phyloP scores from a whole-genome alignment of 1,140 invertebrate species.

The Drosophila ohnishii region DNA sequence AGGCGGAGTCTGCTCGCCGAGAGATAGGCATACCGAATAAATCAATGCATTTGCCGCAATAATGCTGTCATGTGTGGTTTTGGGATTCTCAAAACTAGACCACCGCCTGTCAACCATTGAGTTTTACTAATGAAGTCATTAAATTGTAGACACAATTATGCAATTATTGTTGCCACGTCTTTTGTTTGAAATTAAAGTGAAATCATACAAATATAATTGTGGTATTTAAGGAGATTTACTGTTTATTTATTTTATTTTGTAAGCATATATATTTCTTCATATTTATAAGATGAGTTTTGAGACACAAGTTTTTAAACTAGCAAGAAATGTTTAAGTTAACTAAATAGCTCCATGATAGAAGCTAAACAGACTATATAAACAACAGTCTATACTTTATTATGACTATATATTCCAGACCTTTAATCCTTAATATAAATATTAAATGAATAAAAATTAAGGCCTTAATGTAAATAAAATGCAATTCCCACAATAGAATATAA shows the following conservation, averaged over 20 bases:
- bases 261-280: neutral
- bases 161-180: neutral
- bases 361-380: no score
- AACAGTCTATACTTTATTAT: no score
- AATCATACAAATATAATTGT: neutral
- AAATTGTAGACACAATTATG: constrained; percentile 1
- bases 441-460: no score
- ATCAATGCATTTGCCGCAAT: constrained; percentile 40
- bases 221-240: neutral
- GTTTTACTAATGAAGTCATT: constrained; percentile 12
- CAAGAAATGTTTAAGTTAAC: no score
- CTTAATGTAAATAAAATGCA: no score
- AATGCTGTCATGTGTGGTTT: constrained; percentile 35
- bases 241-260: neutral
- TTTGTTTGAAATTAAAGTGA: neutral
- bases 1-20: neutral
- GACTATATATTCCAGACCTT: no score
- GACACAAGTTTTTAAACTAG: no score
- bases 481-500: no score
- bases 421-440: no score
- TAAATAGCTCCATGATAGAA: no score
- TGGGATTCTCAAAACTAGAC: constrained; percentile 11
- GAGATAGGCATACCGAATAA: constrained; percentile 32
- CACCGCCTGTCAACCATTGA: constrained; percentile 5
- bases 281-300: no score